Conservation (phyloP, 2,888 invertebrate genomes). For the Chalcosyrphus nemorum region DNA sequence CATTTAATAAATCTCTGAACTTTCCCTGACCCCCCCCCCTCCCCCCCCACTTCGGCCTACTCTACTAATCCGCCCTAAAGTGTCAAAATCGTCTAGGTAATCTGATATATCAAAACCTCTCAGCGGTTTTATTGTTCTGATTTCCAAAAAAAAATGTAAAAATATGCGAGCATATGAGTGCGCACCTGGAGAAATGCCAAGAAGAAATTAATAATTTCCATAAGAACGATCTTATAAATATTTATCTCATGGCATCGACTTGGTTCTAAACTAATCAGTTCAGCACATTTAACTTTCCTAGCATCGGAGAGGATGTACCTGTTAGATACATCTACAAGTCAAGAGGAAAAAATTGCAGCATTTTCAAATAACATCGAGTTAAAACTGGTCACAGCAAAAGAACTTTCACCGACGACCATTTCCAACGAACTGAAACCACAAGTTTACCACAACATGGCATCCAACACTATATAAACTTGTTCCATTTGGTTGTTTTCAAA, state of each 20-base stretch:
- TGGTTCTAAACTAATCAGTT: no score
- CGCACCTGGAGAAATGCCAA: background rate
- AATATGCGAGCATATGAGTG: slow-evolving; percentile 7
- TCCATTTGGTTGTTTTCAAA: background rate
- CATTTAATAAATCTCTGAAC: background rate
- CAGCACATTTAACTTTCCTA: no score
- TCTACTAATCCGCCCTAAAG: background rate
- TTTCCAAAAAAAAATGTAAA: background rate
- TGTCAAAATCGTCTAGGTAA: background rate
- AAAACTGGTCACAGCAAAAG: background rate
- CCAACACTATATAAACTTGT: background rate
- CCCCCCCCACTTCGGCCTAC: background rate
- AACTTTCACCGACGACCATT: background rate
- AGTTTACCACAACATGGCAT: background rate
- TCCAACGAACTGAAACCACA: background rate
- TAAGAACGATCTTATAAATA: background rate
- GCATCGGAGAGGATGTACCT: background rate
- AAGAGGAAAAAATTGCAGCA: background rate
- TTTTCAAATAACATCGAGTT: background rate
- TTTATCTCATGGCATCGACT: background rate
- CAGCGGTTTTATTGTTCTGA: background rate
- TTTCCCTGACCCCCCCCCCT: background rate
- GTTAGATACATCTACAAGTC: no score
- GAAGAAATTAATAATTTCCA: background rate
- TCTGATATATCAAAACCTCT: background rate